Evolutionary conservation across 2,113 vertebrate genomes (phyloP).

Genomic region (Seriola quinqueradiata): DNA sequence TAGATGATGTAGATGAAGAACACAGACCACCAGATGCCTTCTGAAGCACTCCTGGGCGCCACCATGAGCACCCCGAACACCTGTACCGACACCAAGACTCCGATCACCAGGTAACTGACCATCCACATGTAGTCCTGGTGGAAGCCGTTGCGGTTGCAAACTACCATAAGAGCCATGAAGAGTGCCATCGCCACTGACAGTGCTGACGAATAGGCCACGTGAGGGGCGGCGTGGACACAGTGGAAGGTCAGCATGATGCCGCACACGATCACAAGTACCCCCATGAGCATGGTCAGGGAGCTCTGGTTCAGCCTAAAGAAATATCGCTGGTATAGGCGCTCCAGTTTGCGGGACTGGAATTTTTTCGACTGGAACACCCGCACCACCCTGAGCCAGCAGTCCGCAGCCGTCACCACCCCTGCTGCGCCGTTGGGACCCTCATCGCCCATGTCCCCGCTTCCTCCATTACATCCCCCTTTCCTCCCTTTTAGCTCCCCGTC

Average conservation of each 20-base stretch:
- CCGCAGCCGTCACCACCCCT: slow-evolving; percentile 75
- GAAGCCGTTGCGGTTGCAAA: slow-evolving; percentile 95
- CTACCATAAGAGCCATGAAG: slow-evolving; percentile 94
- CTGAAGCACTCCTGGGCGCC: slow-evolving; percentile 90
- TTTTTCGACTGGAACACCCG: slow-evolving; percentile 96
- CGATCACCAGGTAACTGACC: slow-evolving; percentile 95
- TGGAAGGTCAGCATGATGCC: slow-evolving; percentile 95
- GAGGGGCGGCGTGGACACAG: slow-evolving; percentile 86
- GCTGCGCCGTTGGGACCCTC: slow-evolving; percentile 58
- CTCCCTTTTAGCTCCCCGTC: slow-evolving; percentile 85
- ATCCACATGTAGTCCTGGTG: slow-evolving; percentile 98
- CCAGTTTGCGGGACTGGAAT: slow-evolving; percentile 96
- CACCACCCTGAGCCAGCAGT: slow-evolving; percentile 89
- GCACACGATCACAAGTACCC: slow-evolving; percentile 92
- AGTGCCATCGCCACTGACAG: slow-evolving; percentile 89
- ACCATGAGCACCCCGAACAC: slow-evolving; percentile 88
- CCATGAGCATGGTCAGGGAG: slow-evolving; percentile 97
- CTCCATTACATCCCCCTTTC: slow-evolving; percentile 80
- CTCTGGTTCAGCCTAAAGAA: slow-evolving; percentile 99
- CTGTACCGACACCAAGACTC: slow-evolving; percentile 89
- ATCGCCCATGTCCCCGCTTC: slow-evolving; percentile 72
- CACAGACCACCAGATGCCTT: slow-evolving; percentile 95
- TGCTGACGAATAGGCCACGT: slow-evolving; percentile 85
- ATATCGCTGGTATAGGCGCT: slow-evolving; percentile 97
- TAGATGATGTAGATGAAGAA: slow-evolving; percentile 99